Evolutionary conservation across 1,140 invertebrate genomes (phyloP), one percentile per base, ranked within the genome.

Genomic region (Drosophila rhopaloa): DNA sequence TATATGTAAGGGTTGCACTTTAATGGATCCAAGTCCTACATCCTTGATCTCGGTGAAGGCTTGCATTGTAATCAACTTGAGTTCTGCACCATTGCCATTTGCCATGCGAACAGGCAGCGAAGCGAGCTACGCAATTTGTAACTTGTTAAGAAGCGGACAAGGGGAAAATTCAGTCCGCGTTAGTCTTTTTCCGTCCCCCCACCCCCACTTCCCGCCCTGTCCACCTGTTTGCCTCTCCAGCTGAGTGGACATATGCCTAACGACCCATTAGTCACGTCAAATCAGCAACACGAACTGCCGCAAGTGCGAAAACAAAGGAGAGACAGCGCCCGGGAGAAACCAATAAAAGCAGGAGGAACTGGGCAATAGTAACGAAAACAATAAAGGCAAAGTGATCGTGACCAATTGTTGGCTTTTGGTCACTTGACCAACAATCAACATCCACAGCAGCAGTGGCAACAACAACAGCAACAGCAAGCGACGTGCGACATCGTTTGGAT

Each of bases 261-360:
- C 83, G 79, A 70, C 56, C 80, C 79, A 88, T 88, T 88, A 89
- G 83, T 89, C 83, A 88, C 83, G 83, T 89, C 83, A 83, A 83
- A 89, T 89, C 84, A 79, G 79, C 83, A 79, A 50, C 83, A 81
- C 53, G 77, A 63, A 78, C 53, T 4, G 27, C 55, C 70, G 67
- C 67, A 73, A 68, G 47, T 76, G 54, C 14, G 37, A 68, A 56
- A 70, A 77, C 75, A 38, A 60, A 54, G 75, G 55, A 59, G 63
- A 56, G 27, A 76, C 51, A 56, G 27, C 14, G 66, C 9, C 68
- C 38, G 41, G 44, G 37, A 27, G 55, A 67, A 50, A 61, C 44
- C 27, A 61, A 70, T 65, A 73, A 81, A 67, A 75, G 48, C 19
- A 62, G 71, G 37, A 6, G 27, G 10, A 32, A 46, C 19, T 56